phyloP scores from a whole-genome alignment of 2,113 vertebrate species.

The Macrotis lagotis region DNA sequence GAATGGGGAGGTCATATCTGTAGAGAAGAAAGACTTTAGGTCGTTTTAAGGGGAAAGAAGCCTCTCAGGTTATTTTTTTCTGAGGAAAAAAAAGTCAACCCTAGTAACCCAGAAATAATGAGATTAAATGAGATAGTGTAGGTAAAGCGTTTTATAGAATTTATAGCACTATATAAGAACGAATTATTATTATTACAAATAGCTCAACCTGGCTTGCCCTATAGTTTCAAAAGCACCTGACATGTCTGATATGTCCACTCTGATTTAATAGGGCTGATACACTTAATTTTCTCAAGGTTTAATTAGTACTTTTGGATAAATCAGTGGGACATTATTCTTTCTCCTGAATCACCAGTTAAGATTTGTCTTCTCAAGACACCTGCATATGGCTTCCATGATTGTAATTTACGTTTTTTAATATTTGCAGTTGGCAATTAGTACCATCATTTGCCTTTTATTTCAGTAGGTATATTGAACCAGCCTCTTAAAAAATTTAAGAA shows the following conservation, averaged over 20 bases:
- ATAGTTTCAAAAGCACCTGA: neutral
- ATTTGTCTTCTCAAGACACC: conserved; percentile 54
- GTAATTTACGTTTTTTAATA: conserved; percentile 55
- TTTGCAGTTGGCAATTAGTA: conserved; percentile 53
- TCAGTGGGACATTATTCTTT: conserved; percentile 55
- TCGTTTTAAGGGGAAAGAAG: neutral
- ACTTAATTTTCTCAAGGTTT: conserved; percentile 1
- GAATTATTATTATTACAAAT: neutral
- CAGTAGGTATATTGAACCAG: conserved; percentile 19
- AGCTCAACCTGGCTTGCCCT: neutral
- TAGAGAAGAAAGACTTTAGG: neutral
- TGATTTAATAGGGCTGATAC: conserved; percentile 48
- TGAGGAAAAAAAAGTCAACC: neutral
- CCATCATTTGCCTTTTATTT: conserved; percentile 62
- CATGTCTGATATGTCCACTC: conserved; percentile 14
- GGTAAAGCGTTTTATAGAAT: neutral
- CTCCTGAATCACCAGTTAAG: conserved; percentile 65
- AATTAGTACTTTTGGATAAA: conserved; percentile 47
- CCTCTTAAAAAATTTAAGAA: conserved; percentile 20
- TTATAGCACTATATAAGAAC: neutral
- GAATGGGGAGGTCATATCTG: neutral
- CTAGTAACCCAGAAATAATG: neutral
- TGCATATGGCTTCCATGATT: neutral
- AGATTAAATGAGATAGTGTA: neutral
- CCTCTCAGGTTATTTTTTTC: neutral